These are phyloP conservation scores for Eunapius fragilis DNA, from an alignment of 37 sponge, comb jelly and placozoan genomes.

Conservation along the genomic window DNA sequence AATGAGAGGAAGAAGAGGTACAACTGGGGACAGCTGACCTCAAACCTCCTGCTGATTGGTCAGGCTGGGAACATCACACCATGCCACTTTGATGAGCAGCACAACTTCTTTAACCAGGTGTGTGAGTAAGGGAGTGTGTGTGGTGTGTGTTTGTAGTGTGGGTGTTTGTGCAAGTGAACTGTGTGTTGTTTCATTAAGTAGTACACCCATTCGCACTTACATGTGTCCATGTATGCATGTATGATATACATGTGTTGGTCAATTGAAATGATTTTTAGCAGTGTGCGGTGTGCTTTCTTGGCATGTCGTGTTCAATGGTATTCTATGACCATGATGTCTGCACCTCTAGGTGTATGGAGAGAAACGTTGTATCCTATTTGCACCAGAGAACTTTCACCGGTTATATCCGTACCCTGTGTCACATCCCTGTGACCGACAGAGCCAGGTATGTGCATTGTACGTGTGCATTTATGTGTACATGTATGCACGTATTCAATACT, in stretches of 20 bases:
- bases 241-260: no score
- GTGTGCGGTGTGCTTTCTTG: no score
- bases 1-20: conserved; percentile 56
- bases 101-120: conserved; percentile 87
- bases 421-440: conserved; percentile 92
- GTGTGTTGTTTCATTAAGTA: no score
- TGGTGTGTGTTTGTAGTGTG: no score
- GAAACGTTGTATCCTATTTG: conserved; percentile 76
- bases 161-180: no score
- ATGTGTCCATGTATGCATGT: no score
- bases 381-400: conserved; percentile 69
- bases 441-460: conserved; percentile 54
- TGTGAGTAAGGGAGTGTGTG: neutral
- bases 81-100: conserved; percentile 89
- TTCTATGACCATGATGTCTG: neutral
- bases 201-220: no score
- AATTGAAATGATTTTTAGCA: no score
- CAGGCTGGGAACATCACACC: conserved; percentile 80
- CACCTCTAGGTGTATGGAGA: conserved; percentile 58
- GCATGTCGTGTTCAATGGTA: no score
- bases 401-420: conserved; percentile 82
- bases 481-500: neutral
- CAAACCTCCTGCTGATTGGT: conserved; percentile 80
- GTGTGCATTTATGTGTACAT: neutral
- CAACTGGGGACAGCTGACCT: conserved; percentile 81